Percentiles rank a stretch among this genome's conserved stretches.
Conservation (phyloP, 2,113 vertebrate species). For the Enhydra lutris region DNA sequence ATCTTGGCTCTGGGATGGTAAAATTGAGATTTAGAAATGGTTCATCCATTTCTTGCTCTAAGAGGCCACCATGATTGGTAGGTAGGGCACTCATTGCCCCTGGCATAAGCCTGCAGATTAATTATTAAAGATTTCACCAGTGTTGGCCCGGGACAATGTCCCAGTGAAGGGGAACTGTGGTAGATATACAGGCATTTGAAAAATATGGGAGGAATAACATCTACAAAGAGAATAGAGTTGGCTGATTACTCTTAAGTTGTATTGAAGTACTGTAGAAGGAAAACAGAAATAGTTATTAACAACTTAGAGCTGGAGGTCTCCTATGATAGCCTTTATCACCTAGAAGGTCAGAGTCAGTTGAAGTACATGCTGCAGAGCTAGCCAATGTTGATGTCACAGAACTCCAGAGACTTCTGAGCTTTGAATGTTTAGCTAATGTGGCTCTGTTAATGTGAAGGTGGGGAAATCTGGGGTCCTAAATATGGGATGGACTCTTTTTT, state of each 20-base stretch:
- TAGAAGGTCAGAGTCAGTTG: not conserved
- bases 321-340: not conserved
- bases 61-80: not conserved
- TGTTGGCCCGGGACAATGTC: not conserved
- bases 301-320: not conserved
- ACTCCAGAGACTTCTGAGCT: not conserved
- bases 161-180: not conserved
- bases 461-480: conserved; percentile 1
- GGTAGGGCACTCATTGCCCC: not conserved
- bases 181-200: not conserved
- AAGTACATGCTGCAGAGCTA: not conserved
- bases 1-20: not conserved
- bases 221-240: not conserved
- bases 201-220: not conserved
- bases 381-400: not conserved
- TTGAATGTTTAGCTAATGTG: not conserved
- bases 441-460: not conserved
- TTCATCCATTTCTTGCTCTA: not conserved
- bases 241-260: not conserved
- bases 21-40: not conserved
- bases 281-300: not conserved
- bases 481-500: not conserved
- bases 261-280: not conserved
- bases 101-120: not conserved
- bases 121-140: not conserved